A percentile compares a stretch with the other conserved stretches of the same genome.
These are phyloP conservation scores for Sphenodon punctatus DNA, from an alignment of 2,797 vertebrate species.

Conservation along the genomic window DNA sequence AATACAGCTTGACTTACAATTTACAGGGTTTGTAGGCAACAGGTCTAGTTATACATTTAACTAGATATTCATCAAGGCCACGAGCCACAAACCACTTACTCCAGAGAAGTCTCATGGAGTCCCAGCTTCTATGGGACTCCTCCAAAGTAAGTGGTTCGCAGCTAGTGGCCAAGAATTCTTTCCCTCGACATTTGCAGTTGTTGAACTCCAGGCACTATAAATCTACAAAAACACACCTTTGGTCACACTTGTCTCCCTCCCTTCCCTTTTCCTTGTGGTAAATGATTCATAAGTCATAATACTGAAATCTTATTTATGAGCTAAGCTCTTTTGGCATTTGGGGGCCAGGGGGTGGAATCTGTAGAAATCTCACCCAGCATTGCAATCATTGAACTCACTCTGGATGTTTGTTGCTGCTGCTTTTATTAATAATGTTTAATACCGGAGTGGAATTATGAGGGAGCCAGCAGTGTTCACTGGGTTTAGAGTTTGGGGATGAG, in stretches of 20 bases:
- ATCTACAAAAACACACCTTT: background rate
- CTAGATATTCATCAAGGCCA: rapidly evolving
- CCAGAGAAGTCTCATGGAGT: too few relatives aligned
- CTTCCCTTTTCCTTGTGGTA: background rate
- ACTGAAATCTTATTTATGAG: background rate
- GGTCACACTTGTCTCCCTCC: background rate
- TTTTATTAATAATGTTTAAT: background rate
- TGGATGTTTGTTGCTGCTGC: background rate
- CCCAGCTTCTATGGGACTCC: too few relatives aligned
- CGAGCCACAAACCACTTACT: too few relatives aligned
- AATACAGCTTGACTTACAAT: background rate
- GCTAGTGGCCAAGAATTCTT: background rate
- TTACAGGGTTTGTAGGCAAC: background rate
- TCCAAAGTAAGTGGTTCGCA: too few relatives aligned
- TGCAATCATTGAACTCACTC: background rate
- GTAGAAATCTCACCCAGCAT: background rate
- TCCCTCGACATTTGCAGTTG: background rate
- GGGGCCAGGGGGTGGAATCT: conserved; percentile 12
- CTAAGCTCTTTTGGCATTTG: background rate
- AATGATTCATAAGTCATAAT: background rate
- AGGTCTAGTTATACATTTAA: background rate
- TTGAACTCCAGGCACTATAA: background rate
- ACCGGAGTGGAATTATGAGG: background rate
- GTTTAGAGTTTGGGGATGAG: background rate
- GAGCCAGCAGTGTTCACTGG: background rate